Conservation (phyloP, 1,140 invertebrate species). For the Anadara kagoshimensis region DNA sequence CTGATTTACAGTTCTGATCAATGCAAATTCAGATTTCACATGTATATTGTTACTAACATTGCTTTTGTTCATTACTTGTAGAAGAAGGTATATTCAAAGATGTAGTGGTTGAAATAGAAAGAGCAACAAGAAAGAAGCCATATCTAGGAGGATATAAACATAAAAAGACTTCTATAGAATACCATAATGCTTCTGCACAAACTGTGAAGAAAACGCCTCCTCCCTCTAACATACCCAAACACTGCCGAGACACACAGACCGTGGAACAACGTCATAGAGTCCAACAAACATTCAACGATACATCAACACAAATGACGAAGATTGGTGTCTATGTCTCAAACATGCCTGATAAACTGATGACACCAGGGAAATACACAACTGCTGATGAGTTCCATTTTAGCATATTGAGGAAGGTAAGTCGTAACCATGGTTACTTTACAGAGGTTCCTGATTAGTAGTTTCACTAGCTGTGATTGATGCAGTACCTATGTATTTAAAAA, state of each 20-base stretch:
- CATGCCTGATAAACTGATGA: constrained; percentile 67
- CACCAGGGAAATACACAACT: constrained; percentile 70
- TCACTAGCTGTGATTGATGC: no score
- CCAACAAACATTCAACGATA: constrained; percentile 72
- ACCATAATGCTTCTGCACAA: constrained; percentile 72
- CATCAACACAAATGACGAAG: constrained; percentile 74
- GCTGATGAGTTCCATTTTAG: constrained; percentile 67
- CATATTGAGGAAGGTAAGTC: constrained; percentile 62
- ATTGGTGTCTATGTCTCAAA: constrained; percentile 71
- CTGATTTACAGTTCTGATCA: no score
- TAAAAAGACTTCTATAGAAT: constrained; percentile 66
- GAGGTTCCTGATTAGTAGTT: no score
- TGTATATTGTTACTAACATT: no score
- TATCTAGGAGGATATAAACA: constrained; percentile 73
- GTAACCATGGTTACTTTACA: not conserved
- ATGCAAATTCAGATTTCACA: no score
- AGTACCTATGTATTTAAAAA: no score
- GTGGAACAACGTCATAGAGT: constrained; percentile 60
- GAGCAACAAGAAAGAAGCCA: constrained; percentile 68
- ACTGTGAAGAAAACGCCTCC: constrained; percentile 66
- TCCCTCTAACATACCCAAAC: constrained; percentile 52
- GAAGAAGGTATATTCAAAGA: constrained; percentile 64
- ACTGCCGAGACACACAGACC: constrained; percentile 73
- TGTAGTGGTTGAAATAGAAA: constrained; percentile 73
- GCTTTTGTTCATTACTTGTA: constrained; percentile 5